Evolutionary conservation across 2,888 invertebrate genomes (phyloP), one percentile per base, ranked within the genome.

Genomic region (Tethea ocularis): DNA sequence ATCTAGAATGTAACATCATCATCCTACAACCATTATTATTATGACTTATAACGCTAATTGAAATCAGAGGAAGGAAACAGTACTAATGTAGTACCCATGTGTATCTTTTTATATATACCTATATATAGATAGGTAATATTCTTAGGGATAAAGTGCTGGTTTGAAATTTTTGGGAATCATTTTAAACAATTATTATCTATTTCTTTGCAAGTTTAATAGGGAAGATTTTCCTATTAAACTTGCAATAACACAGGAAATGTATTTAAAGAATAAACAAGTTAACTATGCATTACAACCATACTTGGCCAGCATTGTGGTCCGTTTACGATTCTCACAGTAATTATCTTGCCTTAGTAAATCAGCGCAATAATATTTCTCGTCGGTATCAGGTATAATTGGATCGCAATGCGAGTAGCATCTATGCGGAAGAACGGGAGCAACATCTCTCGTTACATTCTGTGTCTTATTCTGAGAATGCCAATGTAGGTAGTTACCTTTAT

Each of bases 401-500:
- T 89, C 82, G 90, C 88, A 90, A 91, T 89, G 89, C 82, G 87
- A 91, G 86, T 80, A 79, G 80, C 80, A 79, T 86, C 82, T 89
- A 92, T 89, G 92, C 92, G 92, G 92, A 92, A 91, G 88, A 86
- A 82, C 78, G 84, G 82, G 77, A 80, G 83, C 82, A 79, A 77
- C 84, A 84, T 87, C 88, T 92, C 90, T 85, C 67, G 87, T 92
- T 92, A 89, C 93, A 91, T 88, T 88, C 87, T 89, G 82, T 86
- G 88, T 86, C 83, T 87, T 84, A 82, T 93, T 92, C 93, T 75
- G 62, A 87, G 92, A 92, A 93, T 83, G 73, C 83, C 91, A 20
- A 11, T 38, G 54, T 33, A n/a, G n/a, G n/a, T n/a, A n/a, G n/a
- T n/a, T n/a, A 33, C 46, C 46, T 46, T 41, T 41, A 33, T 54